Evolutionary conservation across 2,888 invertebrate species (phyloP).

Genomic region (Ichneumon xanthorius): DNA sequence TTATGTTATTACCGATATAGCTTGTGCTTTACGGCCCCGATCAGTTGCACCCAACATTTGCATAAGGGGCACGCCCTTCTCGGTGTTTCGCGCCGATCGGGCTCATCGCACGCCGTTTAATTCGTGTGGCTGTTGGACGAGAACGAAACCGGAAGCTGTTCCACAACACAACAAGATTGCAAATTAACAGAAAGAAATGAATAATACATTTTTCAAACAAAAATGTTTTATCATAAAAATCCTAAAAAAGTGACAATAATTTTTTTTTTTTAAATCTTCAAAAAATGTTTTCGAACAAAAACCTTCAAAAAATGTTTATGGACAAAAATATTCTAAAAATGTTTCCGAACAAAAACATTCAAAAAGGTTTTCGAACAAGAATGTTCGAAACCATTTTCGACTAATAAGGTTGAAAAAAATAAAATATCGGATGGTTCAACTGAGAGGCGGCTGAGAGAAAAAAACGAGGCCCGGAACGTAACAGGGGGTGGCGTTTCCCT

Average conservation of each 20-base stretch:
- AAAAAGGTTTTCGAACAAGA: too few species aligned
- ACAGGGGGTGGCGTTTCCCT: neutral
- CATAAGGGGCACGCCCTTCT: constrained; percentile 38
- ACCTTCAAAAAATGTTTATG: too few species aligned
- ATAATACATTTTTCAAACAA: too few species aligned
- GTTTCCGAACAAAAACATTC: too few species aligned
- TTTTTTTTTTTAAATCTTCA: too few species aligned
- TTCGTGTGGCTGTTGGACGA: neutral
- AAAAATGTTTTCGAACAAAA: too few species aligned
- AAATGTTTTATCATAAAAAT: too few species aligned
- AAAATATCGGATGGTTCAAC: neutral
- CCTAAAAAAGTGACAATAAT: too few species aligned
- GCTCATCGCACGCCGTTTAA: neutral
- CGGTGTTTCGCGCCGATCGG: neutral
- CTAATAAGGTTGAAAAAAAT: neutral
- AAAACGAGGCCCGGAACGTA: neutral
- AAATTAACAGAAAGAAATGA: too few species aligned
- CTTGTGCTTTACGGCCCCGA: constrained; percentile 8
- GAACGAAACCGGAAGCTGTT: neutral
- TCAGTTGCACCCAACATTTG: constrained; percentile 52
- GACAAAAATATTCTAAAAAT: too few species aligned
- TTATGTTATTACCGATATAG: constrained; percentile 58
- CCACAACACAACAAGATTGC: neutral
- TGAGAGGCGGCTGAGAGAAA: neutral
- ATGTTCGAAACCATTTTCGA: too few species aligned